Evolutionary conservation across 2,888 invertebrate genomes (phyloP), one percentile per base, ranked within the genome.

Genomic region (Atrina japonica): DNA sequence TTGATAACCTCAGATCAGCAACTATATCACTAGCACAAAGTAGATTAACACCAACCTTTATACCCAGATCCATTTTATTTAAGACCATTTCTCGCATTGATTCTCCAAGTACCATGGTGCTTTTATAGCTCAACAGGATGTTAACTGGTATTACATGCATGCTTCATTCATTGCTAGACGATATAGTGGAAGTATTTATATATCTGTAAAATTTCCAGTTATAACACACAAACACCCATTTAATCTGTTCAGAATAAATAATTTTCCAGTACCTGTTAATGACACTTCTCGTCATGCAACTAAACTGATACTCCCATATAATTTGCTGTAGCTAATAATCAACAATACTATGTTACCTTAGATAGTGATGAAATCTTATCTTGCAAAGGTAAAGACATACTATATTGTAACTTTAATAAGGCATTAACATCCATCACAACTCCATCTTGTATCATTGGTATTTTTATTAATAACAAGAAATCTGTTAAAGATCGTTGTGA

Each of bases 261-360:
- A 71, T 11, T 14, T 70, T 0, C 69, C 71, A 5, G 73, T 77
- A 2, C 74, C 74, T 23, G 21, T 72, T 16, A 74, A 74, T 58
- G 7, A 55, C 6, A 58, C 65, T 25, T 72, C 77, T 29, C n/a
- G 23, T 21, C 72, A 74, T 58, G 77, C 72, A 11, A 70, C 72
- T n/a, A 66, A 72, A 30, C n/a, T 67, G n/a, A 55, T 74, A 27
- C 68, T 18, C 68, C 76, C 41, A 35, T 56, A 18, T 65, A 69
- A 27, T 35, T 69, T 23, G 69, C 59, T 3, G 43, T 73, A 11
- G 66, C 16, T 23, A 25, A 43, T 53, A n/a, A 73, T 21, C 69
- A 73, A 61, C 68, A 73, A 29, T 69, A 66, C 21, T 73, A 73
- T 21, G 21, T 47, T 16, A 53, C 59, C 9, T 18, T 70, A 40